These are phyloP conservation scores for Drosophila bocki DNA, from an alignment of 1,140 invertebrate species.

Conservation along the genomic window DNA sequence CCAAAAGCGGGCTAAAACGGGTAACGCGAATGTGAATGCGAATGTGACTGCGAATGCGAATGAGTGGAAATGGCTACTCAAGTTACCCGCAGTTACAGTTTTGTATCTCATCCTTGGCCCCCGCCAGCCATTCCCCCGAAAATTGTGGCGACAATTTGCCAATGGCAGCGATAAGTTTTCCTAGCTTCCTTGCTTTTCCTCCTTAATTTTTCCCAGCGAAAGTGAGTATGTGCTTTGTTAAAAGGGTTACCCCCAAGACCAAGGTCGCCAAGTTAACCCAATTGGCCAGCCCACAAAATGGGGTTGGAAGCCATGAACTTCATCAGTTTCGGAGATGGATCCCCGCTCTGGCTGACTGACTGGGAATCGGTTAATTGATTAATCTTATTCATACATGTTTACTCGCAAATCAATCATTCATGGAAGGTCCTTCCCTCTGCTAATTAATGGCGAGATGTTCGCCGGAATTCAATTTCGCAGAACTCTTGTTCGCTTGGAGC, in stretches of 20 bases:
- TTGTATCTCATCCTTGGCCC: slow-evolving; percentile 37
- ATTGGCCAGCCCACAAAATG: slow-evolving; percentile 2
- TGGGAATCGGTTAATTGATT: slow-evolving; percentile 40
- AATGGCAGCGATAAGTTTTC: slow-evolving; percentile 73
- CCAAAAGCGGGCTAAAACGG: slow-evolving; percentile 5
- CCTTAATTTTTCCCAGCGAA: not conserved
- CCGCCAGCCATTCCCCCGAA: not conserved
- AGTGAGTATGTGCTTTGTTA: slow-evolving; percentile 30
- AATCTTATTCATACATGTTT: slow-evolving; percentile 31
- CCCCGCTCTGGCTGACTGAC: not conserved
- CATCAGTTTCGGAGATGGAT: slow-evolving; percentile 13
- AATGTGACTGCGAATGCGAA: slow-evolving; percentile 38
- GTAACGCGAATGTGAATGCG: slow-evolving; percentile 6
- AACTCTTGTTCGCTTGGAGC: not conserved
- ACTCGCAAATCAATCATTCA: slow-evolving; percentile 37
- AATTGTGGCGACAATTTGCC: slow-evolving; percentile 81
- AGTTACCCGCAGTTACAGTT: slow-evolving; percentile 51
- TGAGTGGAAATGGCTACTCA: slow-evolving; percentile 58
- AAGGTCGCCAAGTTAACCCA: slow-evolving; percentile 32
- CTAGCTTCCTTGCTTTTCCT: not conserved
- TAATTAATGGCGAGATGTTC: slow-evolving; percentile 25
- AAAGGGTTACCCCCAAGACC: slow-evolving; percentile 33
- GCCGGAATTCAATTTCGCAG: slow-evolving; percentile 4
- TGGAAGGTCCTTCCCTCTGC: not conserved
- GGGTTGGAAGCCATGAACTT: not conserved